These are phyloP conservation scores for Lepus timidus DNA, from an alignment of 2,113 vertebrate genomes.

Conservation along the genomic window DNA sequence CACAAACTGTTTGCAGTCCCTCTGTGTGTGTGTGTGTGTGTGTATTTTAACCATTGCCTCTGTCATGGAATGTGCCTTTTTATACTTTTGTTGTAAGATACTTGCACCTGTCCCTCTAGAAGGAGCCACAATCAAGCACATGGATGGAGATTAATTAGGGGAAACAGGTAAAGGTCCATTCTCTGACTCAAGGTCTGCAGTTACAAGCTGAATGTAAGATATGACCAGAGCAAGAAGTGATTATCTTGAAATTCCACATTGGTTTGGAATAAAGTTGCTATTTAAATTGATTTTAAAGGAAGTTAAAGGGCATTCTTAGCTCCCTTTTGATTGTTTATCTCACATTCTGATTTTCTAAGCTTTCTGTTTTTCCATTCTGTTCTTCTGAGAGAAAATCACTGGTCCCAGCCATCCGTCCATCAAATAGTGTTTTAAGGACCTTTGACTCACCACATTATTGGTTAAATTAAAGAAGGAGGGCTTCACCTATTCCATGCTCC, in stretches of 20 bases:
- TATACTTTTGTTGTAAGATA: neutral
- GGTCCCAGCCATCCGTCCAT: neutral
- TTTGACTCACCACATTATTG: neutral
- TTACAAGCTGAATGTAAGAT: neutral
- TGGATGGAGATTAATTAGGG: neutral
- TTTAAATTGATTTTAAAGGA: constrained; percentile 56
- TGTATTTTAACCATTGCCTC: neutral
- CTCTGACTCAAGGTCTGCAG: neutral
- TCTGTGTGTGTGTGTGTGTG: too few relatives aligned
- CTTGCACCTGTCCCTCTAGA: neutral
- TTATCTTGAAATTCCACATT: constrained; percentile 21
- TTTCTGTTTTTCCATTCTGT: neutral
- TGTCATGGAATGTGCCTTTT: neutral
- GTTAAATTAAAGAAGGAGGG: neutral
- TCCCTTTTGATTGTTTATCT: constrained; percentile 18
- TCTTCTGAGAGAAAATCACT: neutral
- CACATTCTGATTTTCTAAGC: constrained; percentile 54
- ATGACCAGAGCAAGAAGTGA: neutral
- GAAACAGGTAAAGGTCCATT: neutral
- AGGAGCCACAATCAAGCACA: neutral
- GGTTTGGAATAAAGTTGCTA: constrained; percentile 34
- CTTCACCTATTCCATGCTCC: neutral
- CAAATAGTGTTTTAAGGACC: neutral
- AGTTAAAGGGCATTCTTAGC: constrained; percentile 2
- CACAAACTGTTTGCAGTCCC: too few relatives aligned